Conservation (phyloP, 1,140 invertebrate species). For the Drosophila aff. region DNA sequence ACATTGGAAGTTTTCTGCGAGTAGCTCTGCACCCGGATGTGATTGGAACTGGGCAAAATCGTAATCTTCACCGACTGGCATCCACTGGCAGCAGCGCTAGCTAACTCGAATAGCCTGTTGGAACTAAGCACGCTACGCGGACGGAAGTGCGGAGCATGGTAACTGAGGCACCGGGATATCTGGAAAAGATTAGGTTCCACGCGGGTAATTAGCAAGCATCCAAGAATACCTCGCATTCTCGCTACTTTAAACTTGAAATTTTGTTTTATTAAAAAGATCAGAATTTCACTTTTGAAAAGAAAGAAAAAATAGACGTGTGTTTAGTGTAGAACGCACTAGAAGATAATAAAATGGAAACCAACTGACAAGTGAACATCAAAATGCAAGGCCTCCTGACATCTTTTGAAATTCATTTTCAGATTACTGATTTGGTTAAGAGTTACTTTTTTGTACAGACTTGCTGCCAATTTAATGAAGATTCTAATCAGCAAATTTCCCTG, state of each 20-base stretch:
- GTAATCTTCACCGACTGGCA: not conserved
- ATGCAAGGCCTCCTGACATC: conserved; percentile 13
- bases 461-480: too few species aligned
- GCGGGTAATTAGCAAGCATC: conserved; percentile 10
- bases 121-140: conserved; percentile 17
- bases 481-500: too few species aligned
- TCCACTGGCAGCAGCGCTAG: not conserved
- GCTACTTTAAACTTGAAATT: conserved; percentile 13
- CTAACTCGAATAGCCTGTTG: conserved; percentile 30
- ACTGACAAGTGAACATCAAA: not conserved
- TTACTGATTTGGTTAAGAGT: too few species aligned
- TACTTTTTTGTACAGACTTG: too few species aligned
- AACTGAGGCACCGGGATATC: conserved; percentile 60
- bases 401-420: too few species aligned
- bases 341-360: not conserved
- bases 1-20: conserved; percentile 33
- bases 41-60: not conserved
- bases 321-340: not conserved
- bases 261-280: not conserved
- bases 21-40: conserved; percentile 43
- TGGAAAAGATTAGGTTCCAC: conserved; percentile 54
- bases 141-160: conserved; percentile 56
- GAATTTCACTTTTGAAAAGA: conserved; percentile 4
- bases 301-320: conserved; percentile 14
- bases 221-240: conserved; percentile 29